Evolutionary conservation across 2,888 invertebrate species (phyloP), one percentile per base, ranked within the genome.

Genomic region (Pterobdella sp.): DNA sequence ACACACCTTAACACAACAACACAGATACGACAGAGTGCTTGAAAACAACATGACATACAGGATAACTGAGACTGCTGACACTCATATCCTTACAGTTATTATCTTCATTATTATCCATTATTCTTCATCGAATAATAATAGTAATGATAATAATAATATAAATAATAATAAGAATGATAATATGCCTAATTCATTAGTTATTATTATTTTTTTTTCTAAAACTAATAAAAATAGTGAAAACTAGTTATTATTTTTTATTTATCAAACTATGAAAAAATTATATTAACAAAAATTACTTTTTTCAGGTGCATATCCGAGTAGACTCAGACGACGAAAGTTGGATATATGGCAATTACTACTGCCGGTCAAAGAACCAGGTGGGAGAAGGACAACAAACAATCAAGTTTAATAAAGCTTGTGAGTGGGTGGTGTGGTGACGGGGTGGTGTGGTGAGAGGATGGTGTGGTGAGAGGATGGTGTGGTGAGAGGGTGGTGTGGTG

Each of bases 281-380:
- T 42, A 22, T 22, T 42, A 7, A 14, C 7, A 42, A 42, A 42
- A 42, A 14, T 42, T 14, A 7, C 7, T 14, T 32, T 67, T n/a
- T 42, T 22, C 60, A 37, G 42, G 52, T 34, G 49, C 65, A 75
- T 72, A 74, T 75, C 18, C 49, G 65, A 35, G 70, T 76, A 1
- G 69, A 72, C 10, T 75, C 75, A 35, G 72, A 68, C 14, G 76
- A 76, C 65, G 66, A 75, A 32, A 71, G 66, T n/a, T 77, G 77
- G 77, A 75, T 77, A 36, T 77, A 73, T 37, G 75, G 75, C 36
- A 73, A 73, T n/a, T 77, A 77, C 73, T 66, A 35, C 31, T 77
- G 77, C 68, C 56, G 31, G 10, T 75, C 77, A n/a, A 68, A 63
- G 35, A 77, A 77, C 73, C 35, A 63, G 26, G 68, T 74, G 22